Conservation (phyloP, 2,113 vertebrate genomes). For the western clawed frog (Xenopus tropicalis) region DNA sequence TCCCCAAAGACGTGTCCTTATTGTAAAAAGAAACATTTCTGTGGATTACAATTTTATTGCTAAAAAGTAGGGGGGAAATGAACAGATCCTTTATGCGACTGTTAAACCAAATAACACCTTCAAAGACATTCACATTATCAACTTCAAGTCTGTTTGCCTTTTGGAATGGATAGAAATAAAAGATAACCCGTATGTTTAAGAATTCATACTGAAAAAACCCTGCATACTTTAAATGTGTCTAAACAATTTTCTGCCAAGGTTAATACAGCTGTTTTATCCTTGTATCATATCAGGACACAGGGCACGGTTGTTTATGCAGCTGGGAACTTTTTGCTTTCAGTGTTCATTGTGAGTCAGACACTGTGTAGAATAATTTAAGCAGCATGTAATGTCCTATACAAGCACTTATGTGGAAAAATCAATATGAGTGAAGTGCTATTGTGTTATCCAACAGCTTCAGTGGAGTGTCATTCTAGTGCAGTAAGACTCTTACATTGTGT, state of each 20-base stretch:
- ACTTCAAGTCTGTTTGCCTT: constrained; percentile 15
- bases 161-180: constrained; percentile 13
- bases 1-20: constrained; percentile 8
- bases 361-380: constrained; percentile 41
- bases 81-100: constrained; percentile 20
- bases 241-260: constrained; percentile 54
- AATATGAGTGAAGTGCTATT: constrained; percentile 30
- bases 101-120: background rate
- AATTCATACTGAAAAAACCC: constrained; percentile 30
- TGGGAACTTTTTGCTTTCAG: constrained; percentile 48
- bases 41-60: constrained; percentile 14
- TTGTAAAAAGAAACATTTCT: constrained; percentile 30
- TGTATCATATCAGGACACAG: constrained; percentile 40
- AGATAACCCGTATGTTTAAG: constrained; percentile 26
- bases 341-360: constrained; percentile 30
- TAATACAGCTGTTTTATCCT: constrained; percentile 55
- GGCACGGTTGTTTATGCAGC: constrained; percentile 54
- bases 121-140: constrained; percentile 12
- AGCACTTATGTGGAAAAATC: constrained; percentile 45
- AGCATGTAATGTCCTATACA: constrained; percentile 43
- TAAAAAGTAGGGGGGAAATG: constrained; percentile 23
- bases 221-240: constrained; percentile 7
- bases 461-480: constrained; percentile 25
- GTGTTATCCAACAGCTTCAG: constrained; percentile 33
- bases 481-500: constrained; percentile 27